These are phyloP conservation scores for Ispidina picta DNA, from an alignment of 2,797 vertebrate genomes.

Conservation along the genomic window DNA sequence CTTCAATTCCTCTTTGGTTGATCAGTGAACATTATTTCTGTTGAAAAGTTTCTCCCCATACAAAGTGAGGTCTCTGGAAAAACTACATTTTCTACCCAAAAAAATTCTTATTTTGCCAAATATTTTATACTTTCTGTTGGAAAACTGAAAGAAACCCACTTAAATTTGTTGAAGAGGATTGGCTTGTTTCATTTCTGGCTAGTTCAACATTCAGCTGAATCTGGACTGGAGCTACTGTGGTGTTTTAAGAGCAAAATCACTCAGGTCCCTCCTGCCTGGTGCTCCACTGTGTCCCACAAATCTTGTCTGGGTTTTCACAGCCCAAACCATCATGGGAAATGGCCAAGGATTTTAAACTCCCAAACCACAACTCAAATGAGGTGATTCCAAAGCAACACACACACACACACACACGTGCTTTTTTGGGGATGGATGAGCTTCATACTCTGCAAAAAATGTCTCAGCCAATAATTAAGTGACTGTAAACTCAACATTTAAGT, in stretches of 20 bases:
- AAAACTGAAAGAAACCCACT: not conserved
- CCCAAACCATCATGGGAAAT: not conserved
- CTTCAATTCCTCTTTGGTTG: not conserved
- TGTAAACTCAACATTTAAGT: not conserved
- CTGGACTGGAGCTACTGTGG: not conserved
- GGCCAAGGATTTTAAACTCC: not conserved
- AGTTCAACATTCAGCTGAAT: not conserved
- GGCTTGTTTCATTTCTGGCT: not conserved
- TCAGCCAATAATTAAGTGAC: not conserved
- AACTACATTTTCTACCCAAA: not conserved
- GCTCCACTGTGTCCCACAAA: not conserved
- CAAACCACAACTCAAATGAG: conserved; percentile 5
- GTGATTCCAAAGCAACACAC: conserved; percentile 4
- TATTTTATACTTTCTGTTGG: not conserved
- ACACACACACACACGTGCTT: not conserved
- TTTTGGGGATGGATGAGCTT: not conserved
- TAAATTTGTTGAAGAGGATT: not conserved
- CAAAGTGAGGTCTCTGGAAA: not conserved
- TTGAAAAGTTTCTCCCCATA: not conserved
- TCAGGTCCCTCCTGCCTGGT: not conserved
- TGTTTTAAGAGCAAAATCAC: not conserved
- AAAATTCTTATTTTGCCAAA: not conserved
- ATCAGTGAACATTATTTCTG: not conserved
- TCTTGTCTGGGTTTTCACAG: conserved; percentile 15
- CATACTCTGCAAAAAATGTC: not conserved